Conservation (phyloP, 2,797 vertebrate species). For the Rhyacichthys aspro region DNA sequence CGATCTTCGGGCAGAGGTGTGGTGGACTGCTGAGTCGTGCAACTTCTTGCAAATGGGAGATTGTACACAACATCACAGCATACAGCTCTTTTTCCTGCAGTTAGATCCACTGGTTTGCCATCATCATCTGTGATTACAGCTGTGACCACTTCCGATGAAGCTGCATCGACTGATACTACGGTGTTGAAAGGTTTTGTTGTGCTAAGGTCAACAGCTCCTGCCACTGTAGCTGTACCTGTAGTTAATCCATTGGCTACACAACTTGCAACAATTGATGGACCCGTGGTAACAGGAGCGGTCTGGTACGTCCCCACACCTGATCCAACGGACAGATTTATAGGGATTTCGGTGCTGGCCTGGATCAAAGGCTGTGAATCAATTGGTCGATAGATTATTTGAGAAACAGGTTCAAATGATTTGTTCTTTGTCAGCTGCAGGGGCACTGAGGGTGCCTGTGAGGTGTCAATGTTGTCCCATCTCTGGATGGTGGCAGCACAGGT, state of each 20-base stretch:
- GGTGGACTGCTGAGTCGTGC: conserved; percentile 87
- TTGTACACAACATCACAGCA: conserved; percentile 98
- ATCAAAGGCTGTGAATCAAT: conserved; percentile 78
- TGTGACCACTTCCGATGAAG: conserved; percentile 84
- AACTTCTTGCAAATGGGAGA: conserved; percentile 94
- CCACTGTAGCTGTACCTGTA: conserved; percentile 73
- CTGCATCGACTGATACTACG: conserved; percentile 86
- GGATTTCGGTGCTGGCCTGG: conserved; percentile 82
- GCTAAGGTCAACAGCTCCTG: conserved; percentile 92
- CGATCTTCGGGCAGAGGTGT: conserved; percentile 94
- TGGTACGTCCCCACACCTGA: conserved; percentile 80
- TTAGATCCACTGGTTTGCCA: conserved; percentile 96
- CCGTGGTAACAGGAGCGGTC: conserved; percentile 77
- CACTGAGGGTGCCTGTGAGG: conserved; percentile 75
- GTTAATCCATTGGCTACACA: conserved; percentile 86
- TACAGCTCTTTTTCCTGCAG: conserved; percentile 90
- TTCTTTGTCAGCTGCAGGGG: conserved; percentile 92
- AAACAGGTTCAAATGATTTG: conserved; percentile 86
- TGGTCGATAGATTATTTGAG: conserved; percentile 82
- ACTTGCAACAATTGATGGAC: conserved; percentile 78
- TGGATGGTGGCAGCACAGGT: conserved; percentile 85
- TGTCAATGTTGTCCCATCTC: conserved; percentile 73
- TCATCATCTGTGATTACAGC: conserved; percentile 90
- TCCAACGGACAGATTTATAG: conserved; percentile 92
- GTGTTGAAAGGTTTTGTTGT: conserved; percentile 91